These are phyloP conservation scores for Tetrao urogallus DNA, from an alignment of 2,113 vertebrate genomes.

Conservation along the genomic window DNA sequence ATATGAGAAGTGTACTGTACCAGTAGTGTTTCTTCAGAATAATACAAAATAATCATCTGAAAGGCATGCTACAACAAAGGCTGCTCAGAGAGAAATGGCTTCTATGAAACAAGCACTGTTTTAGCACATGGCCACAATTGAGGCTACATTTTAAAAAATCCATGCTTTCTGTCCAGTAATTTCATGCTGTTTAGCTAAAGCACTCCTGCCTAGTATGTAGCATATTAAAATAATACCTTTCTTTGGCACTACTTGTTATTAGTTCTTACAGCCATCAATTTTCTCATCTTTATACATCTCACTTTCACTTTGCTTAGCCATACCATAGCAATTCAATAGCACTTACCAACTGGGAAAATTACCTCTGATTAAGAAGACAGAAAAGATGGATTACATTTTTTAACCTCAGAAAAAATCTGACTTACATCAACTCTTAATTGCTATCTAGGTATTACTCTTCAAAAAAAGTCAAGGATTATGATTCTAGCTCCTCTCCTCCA, in stretches of 20 bases:
- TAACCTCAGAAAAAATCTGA: slow-evolving; percentile 48
- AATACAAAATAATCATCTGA: neutral
- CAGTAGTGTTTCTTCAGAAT: neutral
- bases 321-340: slow-evolving; percentile 37
- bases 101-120: slow-evolving; percentile 5
- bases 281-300: slow-evolving; percentile 21
- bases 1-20: neutral
- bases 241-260: neutral
- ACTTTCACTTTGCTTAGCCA: slow-evolving; percentile 30
- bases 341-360: slow-evolving; percentile 52
- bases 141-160: slow-evolving; percentile 8
- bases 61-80: neutral
- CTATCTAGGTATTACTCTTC: slow-evolving; percentile 8
- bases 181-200: slow-evolving; percentile 23
- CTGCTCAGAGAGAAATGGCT: neutral
- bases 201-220: neutral
- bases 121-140: neutral
- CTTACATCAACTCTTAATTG: slow-evolving; percentile 9
- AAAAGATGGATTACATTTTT: slow-evolving; percentile 37
- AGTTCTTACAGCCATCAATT: slow-evolving; percentile 14
- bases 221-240: slow-evolving; percentile 33
- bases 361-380: slow-evolving; percentile 37
- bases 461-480: slow-evolving; percentile 22
- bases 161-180: slow-evolving; percentile 7
- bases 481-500: neutral